A percentile compares a stretch with the other conserved stretches of the same genome.
These are phyloP conservation scores for Henricia sp. DNA, from an alignment of 53 echinoderm and acorn worm genomes.

Conservation along the genomic window DNA sequence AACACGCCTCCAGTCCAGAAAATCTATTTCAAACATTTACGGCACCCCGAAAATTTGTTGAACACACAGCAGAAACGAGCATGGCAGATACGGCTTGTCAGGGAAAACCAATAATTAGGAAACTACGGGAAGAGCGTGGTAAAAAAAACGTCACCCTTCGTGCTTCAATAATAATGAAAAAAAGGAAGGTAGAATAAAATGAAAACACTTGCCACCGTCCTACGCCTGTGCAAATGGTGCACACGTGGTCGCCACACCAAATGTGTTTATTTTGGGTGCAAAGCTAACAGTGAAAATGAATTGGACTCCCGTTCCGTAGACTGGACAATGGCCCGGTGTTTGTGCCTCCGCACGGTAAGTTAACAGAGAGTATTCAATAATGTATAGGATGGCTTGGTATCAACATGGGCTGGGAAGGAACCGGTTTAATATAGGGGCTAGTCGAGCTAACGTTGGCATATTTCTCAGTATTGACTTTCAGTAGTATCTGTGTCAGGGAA, in stretches of 20 bases:
- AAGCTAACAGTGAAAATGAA: conserved; percentile 59
- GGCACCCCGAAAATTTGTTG: conserved; percentile 52
- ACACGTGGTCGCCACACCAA: conserved; percentile 62
- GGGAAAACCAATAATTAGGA: conserved; percentile 26
- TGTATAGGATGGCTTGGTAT: conserved; percentile 43
- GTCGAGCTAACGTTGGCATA: conserved; percentile 19
- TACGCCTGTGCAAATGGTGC: conserved; percentile 59
- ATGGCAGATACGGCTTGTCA: not conserved
- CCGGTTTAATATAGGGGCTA: conserved; percentile 39
- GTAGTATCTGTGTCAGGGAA: conserved; percentile 58
- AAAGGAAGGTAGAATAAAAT: not conserved
- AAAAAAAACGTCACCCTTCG: conserved; percentile 50
- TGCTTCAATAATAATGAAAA: conserved; percentile 51
- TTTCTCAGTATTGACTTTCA: conserved; percentile 41
- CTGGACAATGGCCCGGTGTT: conserved; percentile 54
- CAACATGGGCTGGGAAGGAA: conserved; percentile 21
- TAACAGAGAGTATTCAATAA: conserved; percentile 56
- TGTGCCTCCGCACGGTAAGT: conserved; percentile 59
- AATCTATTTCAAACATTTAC: conserved; percentile 48
- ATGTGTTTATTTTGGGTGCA: conserved; percentile 54
- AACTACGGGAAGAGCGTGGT: conserved; percentile 14
- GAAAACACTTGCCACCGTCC: conserved; percentile 59
- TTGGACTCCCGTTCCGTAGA: conserved; percentile 40
- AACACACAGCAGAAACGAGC: conserved; percentile 36
- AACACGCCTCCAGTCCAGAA: conserved; percentile 53